A percentile compares a stretch with the other conserved stretches of the same genome.
Conservation (phyloP, 2,113 vertebrate genomes). For the Callipepla californica region DNA sequence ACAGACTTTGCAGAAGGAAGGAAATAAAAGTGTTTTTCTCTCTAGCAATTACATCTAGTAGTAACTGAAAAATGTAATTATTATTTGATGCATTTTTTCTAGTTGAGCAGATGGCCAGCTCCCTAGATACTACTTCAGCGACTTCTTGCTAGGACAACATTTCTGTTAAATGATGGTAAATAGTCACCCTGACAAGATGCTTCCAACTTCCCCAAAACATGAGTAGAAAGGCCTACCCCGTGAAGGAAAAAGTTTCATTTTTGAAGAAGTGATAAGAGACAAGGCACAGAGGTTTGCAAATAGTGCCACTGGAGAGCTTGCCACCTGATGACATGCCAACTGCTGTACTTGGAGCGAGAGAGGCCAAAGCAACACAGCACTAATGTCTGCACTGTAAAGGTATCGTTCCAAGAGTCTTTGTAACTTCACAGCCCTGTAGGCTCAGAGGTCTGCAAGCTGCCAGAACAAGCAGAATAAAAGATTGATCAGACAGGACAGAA, state of each 20-base stretch:
- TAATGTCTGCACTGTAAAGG: background rate
- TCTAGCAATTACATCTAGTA: background rate
- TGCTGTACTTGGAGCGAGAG: background rate
- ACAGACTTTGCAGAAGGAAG: background rate
- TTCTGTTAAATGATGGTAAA: background rate
- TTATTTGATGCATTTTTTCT: background rate
- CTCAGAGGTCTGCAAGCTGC: background rate
- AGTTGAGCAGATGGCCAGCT: background rate
- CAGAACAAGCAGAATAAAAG: background rate
- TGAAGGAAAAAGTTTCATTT: background rate
- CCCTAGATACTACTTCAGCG: background rate
- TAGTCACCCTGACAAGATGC: background rate
- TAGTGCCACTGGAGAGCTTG: background rate
- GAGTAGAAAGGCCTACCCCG: background rate
- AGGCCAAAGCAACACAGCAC: background rate
- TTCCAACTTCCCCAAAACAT: background rate
- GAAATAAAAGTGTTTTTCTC: background rate
- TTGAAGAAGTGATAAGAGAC: background rate
- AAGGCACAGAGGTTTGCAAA: accelerated
- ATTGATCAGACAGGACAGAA: background rate
- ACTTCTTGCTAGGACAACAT: background rate
- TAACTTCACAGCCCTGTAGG: background rate
- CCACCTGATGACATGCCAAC: background rate
- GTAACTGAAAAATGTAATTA: background rate
- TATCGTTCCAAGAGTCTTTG: background rate